Evolutionary conservation across 2,888 invertebrate genomes (phyloP), one percentile per base, ranked within the genome.

Genomic region (Drosophila birchii): DNA sequence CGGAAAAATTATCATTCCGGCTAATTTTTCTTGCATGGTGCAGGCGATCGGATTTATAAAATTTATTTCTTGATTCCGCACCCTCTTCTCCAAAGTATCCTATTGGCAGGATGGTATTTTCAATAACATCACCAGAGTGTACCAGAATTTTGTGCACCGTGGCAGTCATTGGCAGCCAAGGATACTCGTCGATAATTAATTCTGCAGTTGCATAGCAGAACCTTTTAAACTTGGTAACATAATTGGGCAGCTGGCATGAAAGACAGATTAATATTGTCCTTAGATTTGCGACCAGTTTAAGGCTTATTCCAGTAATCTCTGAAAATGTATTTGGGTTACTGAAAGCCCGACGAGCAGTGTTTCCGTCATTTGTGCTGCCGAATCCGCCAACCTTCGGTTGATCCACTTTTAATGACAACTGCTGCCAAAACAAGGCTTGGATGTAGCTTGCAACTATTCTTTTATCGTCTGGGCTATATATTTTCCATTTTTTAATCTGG

Each of bases 11-110:
- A 36, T 36, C 5, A 1, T 16, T n/a, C 14, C 63, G 34, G 36
- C 58, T 56, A 29, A 3, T 3, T 23, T 68, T 58, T n/a, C 41
- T 23, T 2, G 56, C 51, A 12, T 61, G 60, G n/a, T 53, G 60
- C 1, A 59, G 18, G 14, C 55, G 29, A 32, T 73, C 56, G 2
- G 67, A 54, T 14, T 62, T 74, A n/a, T 57, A 74, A 6, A 60
- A 16, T 36, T 74, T 74, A 8, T 74, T 59, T 6, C 73, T 14
- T 0, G 73, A 51, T 20, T 74, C 64, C 6, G 59, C 38, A 1
- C 34, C 47, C 18, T 74, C 69, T 45, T 73, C 59, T 7, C 45
- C 74, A 64, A 70, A 74, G 29, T 59, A 64, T 1, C 68, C 55
- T 11, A 68, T 43, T 36, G 72, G 54, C 29, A 64, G 45, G 5